These are phyloP conservation scores for Sinotaia quadrata DNA, from an alignment of 2,888 invertebrate genomes.

Conservation along the genomic window DNA sequence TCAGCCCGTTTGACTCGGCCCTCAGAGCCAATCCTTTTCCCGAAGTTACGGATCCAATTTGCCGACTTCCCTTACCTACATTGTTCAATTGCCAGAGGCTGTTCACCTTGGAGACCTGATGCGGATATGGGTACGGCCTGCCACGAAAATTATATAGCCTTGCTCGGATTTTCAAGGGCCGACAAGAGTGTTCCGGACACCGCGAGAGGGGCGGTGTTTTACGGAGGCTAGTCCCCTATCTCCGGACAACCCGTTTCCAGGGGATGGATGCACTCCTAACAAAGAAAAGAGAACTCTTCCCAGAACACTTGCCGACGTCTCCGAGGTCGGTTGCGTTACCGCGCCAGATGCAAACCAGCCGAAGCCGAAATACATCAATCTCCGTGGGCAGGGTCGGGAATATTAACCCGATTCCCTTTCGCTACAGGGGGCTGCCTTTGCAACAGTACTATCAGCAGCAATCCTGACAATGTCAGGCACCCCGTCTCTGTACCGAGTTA, in stretches of 20 bases:
- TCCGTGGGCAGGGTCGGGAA: conserved; percentile 76
- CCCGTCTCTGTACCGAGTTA: too few species aligned
- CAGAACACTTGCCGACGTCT: conserved; percentile 68
- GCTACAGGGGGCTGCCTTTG: conserved; percentile 32
- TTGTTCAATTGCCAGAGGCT: conserved; percentile 72
- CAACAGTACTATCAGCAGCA: conserved; percentile 38
- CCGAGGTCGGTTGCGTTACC: conserved; percentile 64
- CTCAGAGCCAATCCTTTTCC: conserved; percentile 84
- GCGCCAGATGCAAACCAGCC: too few species aligned
- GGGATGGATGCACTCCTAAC: conserved; percentile 71
- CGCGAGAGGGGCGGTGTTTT: conserved; percentile 72
- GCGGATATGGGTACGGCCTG: conserved; percentile 82
- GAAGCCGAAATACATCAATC: conserved; percentile 42
- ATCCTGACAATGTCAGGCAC: too few species aligned
- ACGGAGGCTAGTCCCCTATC: conserved; percentile 69
- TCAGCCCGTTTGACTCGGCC: conserved; percentile 76
- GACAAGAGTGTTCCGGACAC: conserved; percentile 55
- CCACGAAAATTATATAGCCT: conserved; percentile 71
- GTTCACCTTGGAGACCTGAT: conserved; percentile 84
- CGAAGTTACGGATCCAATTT: conserved; percentile 79
- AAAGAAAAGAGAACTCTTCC: conserved; percentile 74
- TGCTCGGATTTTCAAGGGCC: conserved; percentile 73
- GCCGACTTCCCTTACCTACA: conserved; percentile 63
- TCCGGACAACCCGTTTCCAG: conserved; percentile 73
- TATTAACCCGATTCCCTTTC: conserved; percentile 71